phyloP scores from a whole-genome alignment of 2,113 vertebrate species.

The Equus przewalskii region DNA sequence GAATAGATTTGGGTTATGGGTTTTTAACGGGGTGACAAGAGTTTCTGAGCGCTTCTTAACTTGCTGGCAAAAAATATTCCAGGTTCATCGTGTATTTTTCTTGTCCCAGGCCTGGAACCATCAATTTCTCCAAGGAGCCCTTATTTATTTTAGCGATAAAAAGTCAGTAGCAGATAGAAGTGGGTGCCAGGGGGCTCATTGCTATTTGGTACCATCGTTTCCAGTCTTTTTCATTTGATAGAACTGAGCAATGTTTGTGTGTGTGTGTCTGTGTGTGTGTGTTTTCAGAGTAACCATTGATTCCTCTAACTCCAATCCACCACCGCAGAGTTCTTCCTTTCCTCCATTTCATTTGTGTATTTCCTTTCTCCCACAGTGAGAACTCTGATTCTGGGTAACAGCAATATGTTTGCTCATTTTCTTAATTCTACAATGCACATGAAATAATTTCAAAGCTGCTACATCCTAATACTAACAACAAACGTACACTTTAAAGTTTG shows the following conservation, averaged over 20 bases:
- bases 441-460: neutral
- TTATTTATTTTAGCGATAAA: neutral
- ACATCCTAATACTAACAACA: neutral
- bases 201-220: neutral
- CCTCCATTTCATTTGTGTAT: neutral
- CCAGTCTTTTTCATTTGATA: neutral
- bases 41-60: neutral
- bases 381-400: neutral
- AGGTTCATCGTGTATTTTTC: neutral
- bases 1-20: neutral
- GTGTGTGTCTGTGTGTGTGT: neutral
- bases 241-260: neutral
- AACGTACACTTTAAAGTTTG: neutral
- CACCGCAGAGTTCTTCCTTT: neutral
- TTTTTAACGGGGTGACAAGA: neutral
- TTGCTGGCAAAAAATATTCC: neutral
- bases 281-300: neutral
- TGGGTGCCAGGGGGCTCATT: neutral
- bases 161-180: neutral
- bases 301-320: neutral
- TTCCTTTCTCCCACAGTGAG: neutral
- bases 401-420: neutral
- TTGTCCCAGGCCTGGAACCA: neutral
- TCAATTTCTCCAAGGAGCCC: neutral
- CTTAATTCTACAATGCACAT: neutral